Conservation (phyloP, 37 sponge, comb jelly and placozoan genomes). For the Axinella damicornis region DNA sequence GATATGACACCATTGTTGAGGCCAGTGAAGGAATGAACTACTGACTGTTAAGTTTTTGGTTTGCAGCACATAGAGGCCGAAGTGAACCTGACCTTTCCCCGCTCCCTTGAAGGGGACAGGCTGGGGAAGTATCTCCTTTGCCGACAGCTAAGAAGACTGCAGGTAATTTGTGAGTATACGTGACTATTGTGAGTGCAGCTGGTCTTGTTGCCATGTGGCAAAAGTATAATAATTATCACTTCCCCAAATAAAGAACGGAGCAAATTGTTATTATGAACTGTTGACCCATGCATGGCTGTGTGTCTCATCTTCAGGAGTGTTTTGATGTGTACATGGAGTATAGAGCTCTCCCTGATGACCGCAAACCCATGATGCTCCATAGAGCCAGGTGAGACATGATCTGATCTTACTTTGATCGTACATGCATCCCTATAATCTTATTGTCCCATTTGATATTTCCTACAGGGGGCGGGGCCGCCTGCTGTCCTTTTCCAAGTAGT, state of each 20-base stretch:
- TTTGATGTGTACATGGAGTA: slow-evolving; percentile 68
- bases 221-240: no score
- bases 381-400: neutral
- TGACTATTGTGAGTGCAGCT: no score
- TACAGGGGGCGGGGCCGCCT: slow-evolving; percentile 4
- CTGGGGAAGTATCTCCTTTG: slow-evolving; percentile 43
- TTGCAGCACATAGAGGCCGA: slow-evolving; percentile 74
- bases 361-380: neutral
- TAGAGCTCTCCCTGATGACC: slow-evolving; percentile 5
- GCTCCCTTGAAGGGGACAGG: slow-evolving; percentile 29
- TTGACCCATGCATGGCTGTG: no score
- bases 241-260: no score
- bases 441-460: neutral
- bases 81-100: slow-evolving; percentile 64
- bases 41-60: no score
- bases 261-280: no score
- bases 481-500: neutral
- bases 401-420: no score
- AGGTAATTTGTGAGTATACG: no score
- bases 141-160: slow-evolving; percentile 47
- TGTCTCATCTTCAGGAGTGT: slow-evolving; percentile 59
- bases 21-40: neutral
- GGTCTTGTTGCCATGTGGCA: no score
- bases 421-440: no score
- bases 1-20: slow-evolving; percentile 44